phyloP scores from a whole-genome alignment of 2,797 vertebrate genomes.

The Sebastes dallii region DNA sequence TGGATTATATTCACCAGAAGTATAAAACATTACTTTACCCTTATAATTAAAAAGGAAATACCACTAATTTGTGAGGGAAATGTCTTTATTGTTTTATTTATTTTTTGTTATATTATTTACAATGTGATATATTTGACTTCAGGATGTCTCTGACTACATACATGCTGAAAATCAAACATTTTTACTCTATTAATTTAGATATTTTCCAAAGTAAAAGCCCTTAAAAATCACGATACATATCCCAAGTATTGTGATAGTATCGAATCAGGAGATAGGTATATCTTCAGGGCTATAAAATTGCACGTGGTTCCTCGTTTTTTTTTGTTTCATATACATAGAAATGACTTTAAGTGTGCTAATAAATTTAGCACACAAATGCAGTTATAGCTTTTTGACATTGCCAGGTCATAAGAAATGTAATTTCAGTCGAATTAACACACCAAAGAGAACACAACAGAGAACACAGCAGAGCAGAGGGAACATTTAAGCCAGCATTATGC shows the following conservation, averaged over 20 bases:
- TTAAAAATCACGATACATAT: no score
- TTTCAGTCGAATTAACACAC: conserved; percentile 51
- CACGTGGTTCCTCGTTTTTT: not conserved
- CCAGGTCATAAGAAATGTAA: conserved; percentile 52
- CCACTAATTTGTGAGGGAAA: no score
- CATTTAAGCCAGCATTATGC: conserved; percentile 69
- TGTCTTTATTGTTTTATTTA: no score
- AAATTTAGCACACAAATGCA: conserved; percentile 21
- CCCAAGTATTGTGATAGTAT: no score
- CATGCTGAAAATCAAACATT: no score
- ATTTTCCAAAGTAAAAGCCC: no score
- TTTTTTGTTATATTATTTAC: no score
- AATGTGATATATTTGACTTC: no score
- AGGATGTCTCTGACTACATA: no score
- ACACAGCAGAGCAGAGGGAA: conserved; percentile 52
- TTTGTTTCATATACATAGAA: not conserved
- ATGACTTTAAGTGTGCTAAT: not conserved
- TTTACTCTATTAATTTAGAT: rapidly evolving
- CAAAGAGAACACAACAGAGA: conserved; percentile 44
- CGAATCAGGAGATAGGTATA: not conserved
- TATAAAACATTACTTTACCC: no score
- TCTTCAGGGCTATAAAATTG: not conserved
- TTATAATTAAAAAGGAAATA: no score
- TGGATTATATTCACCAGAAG: no score
- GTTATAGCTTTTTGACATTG: conserved; percentile 44